Percentiles rank a stretch among this genome's conserved stretches.
Evolutionary conservation across 2,797 vertebrate species (phyloP).

Genomic region (Cyclopterus lumpus): DNA sequence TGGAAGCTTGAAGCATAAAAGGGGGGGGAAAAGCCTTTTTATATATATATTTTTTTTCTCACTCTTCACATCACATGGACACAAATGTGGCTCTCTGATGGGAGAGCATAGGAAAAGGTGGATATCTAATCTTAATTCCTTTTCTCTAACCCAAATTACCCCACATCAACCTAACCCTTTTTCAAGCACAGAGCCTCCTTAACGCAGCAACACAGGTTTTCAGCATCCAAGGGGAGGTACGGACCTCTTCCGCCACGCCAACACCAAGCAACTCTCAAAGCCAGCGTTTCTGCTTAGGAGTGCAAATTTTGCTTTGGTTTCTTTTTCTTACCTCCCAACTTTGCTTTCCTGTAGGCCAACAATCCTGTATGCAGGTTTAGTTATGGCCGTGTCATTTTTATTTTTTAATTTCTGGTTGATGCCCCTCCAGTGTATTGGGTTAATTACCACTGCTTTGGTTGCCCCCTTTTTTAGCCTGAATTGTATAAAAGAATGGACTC

Average conservation of each 20-base stretch:
- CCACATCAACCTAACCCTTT: constrained; percentile 87
- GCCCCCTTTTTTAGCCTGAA: constrained; percentile 42
- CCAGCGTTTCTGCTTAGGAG: constrained; percentile 77
- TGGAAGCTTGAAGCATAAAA: constrained; percentile 80
- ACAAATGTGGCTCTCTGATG: constrained; percentile 77
- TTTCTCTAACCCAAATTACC: constrained; percentile 90
- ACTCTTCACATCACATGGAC: constrained; percentile 72
- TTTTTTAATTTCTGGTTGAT: constrained; percentile 66
- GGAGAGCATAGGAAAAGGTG: constrained; percentile 80
- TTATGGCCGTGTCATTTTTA: constrained; percentile 62
- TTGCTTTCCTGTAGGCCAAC: constrained; percentile 78
- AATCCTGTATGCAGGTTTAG: constrained; percentile 82
- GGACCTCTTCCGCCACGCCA: constrained; percentile 81
- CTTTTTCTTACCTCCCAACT: constrained; percentile 69
- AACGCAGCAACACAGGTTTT: constrained; percentile 85
- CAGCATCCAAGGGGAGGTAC: constrained; percentile 84
- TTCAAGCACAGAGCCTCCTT: constrained; percentile 87
- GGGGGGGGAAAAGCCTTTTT: constrained; percentile 23
- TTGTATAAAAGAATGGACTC: constrained; percentile 40
- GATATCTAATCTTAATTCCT: constrained; percentile 86
- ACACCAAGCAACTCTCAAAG: constrained; percentile 80
- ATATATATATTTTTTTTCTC: constrained; percentile 42
- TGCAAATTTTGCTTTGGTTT: constrained; percentile 68
- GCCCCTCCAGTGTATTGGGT: constrained; percentile 65
- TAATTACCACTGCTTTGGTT: constrained; percentile 57